Percentiles rank a stretch among this genome's conserved stretches.
These are phyloP conservation scores for Chironomus riparius DNA, from an alignment of 2,888 invertebrate genomes.

Conservation along the genomic window DNA sequence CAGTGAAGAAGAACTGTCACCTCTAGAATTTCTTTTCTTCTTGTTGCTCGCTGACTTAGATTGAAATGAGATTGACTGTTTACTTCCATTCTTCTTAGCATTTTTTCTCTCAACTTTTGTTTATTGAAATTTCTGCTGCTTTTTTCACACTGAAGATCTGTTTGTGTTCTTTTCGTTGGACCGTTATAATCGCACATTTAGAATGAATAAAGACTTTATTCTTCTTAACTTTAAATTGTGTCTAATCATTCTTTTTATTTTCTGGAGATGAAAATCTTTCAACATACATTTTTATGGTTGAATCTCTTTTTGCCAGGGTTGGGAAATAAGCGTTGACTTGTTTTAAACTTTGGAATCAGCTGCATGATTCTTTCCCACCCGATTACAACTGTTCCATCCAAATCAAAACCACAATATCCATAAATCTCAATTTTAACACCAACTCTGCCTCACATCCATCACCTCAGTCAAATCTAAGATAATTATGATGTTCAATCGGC, in stretches of 20 bases:
- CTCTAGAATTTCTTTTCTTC: neutral
- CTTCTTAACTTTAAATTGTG: neutral
- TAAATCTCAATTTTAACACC: too few species aligned
- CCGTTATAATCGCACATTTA: constrained; percentile 26
- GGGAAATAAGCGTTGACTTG: too few species aligned
- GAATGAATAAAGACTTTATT: neutral
- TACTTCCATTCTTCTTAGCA: neutral
- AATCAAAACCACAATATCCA: too few species aligned
- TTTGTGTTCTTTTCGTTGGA: neutral
- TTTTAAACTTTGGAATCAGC: too few species aligned
- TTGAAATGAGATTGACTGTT: neutral
- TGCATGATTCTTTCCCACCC: too few species aligned
- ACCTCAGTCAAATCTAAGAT: neutral
- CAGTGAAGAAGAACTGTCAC: neutral
- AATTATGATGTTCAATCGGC: neutral
- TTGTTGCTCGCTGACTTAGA: neutral
- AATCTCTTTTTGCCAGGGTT: neutral
- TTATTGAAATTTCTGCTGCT: neutral
- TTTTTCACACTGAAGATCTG: neutral
- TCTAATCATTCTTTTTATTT: neutral
- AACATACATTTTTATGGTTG: neutral
- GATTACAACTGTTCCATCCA: too few species aligned
- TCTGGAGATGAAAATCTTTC: neutral
- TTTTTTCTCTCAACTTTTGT: neutral
- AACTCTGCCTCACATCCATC: too few species aligned